Evolutionary conservation across 2,888 invertebrate species (phyloP), one percentile per base, ranked within the genome.

Genomic region (Drosophila anceps): DNA sequence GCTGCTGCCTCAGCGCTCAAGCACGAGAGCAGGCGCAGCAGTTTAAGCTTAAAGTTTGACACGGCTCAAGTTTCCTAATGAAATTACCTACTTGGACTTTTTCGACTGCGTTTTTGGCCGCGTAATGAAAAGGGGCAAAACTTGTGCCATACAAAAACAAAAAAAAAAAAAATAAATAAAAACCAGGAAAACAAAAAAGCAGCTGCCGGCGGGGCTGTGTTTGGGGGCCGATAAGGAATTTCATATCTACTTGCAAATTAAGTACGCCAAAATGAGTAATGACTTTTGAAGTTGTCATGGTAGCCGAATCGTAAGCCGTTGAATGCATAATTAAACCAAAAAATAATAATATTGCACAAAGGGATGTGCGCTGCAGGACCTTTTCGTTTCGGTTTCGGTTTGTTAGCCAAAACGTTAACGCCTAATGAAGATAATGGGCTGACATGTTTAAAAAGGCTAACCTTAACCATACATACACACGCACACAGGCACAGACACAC

Each of bases 201-300:
- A 51, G 27, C 51, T 54, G 58, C 33, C 53, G 29, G 35, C 33
- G 55, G 27, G 62, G 44, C n/a, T 37, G 35, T 35, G 33, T 15
- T 35, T 15, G 35, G 37, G 13, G 35, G 29, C 46, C 74, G 84
- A 87, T 84, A 87, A 81, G 84, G 60, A 74, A 84, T 82, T 82
- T 76, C 79, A 75, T 85, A 88, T 86, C 87, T 84, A 44, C 53
- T 46, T 53, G 71, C 76, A 89, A 89, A 85, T 88, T 79, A 90
- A 90, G 90, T 84, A 82, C 85, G 76, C 78, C 77, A 75, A 88
- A 88, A 90, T 90, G 90, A 89, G 87, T 90, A 89, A 89, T 88
- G 89, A 80, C 87, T 90, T 90, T 82, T 82, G 73, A 76, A 88
- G 88, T 86, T 88, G 86, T 88, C 81, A 80, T 73, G 76, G 70